Percentiles rank a stretch among this genome's conserved stretches.
These are phyloP conservation scores for Lucifuga dentata DNA, from an alignment of 2,113 vertebrate genomes.

Conservation along the genomic window DNA sequence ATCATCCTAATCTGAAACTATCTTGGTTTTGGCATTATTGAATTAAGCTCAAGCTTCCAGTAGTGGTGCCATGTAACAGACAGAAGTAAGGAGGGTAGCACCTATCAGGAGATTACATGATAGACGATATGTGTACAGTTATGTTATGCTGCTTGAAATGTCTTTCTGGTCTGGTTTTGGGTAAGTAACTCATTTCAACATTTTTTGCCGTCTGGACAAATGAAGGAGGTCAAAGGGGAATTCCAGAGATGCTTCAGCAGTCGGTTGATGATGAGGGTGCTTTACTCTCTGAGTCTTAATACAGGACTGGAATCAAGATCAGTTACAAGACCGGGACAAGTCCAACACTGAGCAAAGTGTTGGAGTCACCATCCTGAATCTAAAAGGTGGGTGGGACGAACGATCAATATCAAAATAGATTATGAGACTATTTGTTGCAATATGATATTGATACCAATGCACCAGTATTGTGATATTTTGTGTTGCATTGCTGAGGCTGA, in stretches of 20 bases:
- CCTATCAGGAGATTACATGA: not conserved
- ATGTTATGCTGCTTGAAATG: conserved; percentile 36
- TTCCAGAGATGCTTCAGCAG: conserved; percentile 22
- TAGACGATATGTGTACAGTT: conserved; percentile 20
- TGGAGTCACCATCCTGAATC: no score
- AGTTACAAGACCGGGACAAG: not conserved
- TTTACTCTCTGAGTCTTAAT: conserved; percentile 29
- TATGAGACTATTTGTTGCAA: no score
- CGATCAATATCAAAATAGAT: no score
- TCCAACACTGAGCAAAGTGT: not conserved
- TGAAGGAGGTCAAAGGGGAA: conserved; percentile 37
- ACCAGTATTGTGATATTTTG: no score
- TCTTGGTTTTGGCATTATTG: conserved; percentile 20
- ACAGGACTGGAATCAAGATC: not conserved
- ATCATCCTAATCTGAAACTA: conserved; percentile 14
- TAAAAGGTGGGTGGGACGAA: no score
- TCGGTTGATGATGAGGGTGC: conserved; percentile 17
- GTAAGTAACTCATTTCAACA: conserved; percentile 32
- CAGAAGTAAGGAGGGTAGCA: not conserved
- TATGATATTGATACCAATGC: no score
- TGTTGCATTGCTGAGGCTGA: no score
- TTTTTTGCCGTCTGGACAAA: conserved; percentile 29
- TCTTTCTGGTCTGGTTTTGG: conserved; percentile 18
- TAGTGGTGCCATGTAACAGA: not conserved
- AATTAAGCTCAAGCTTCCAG: conserved; percentile 30